Percentiles rank a stretch among this genome's conserved stretches.
These are phyloP conservation scores for Phyllostomus discolor DNA, from an alignment of 2,113 vertebrate species.

Conservation along the genomic window DNA sequence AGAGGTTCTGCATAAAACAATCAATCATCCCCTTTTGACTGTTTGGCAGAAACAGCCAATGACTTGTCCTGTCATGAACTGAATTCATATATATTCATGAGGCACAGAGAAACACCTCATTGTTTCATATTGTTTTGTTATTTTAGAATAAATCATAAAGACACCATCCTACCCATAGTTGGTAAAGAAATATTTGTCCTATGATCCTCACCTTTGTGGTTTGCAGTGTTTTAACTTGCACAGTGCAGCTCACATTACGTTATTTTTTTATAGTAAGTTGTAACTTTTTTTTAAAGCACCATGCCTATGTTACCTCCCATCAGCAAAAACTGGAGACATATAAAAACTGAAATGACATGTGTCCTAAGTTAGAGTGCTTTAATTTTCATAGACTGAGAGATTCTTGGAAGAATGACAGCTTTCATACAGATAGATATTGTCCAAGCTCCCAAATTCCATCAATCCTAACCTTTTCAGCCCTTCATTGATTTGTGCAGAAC, in stretches of 20 bases:
- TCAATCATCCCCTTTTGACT: slow-evolving; percentile 75
- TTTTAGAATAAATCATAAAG: slow-evolving; percentile 73
- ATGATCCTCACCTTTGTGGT: slow-evolving; percentile 65
- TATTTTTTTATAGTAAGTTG: neutral
- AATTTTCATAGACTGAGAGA: neutral
- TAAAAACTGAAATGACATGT: neutral
- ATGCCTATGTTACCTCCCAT: neutral
- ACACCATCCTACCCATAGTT: slow-evolving; percentile 43
- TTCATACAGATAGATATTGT: neutral
- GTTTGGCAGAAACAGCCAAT: slow-evolving; percentile 55
- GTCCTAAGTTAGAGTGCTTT: neutral
- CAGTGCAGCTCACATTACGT: slow-evolving; percentile 7
- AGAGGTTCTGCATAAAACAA: slow-evolving; percentile 69
- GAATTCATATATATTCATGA: slow-evolving; percentile 69
- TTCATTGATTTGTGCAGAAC: slow-evolving; percentile 48
- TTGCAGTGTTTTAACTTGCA: slow-evolving; percentile 65
- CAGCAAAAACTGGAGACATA: neutral
- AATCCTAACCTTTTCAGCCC: slow-evolving; percentile 12
- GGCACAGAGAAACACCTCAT: slow-evolving; percentile 68
- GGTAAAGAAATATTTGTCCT: slow-evolving; percentile 71
- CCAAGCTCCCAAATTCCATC: slow-evolving; percentile 32
- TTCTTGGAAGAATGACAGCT: neutral
- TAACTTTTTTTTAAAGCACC: neutral
- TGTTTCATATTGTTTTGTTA: slow-evolving; percentile 78
- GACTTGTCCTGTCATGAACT: slow-evolving; percentile 78